Percentiles rank a stretch among this genome's conserved stretches.
phyloP scores from a whole-genome alignment of 1,140 invertebrate species.

The Heliconius congener region DNA sequence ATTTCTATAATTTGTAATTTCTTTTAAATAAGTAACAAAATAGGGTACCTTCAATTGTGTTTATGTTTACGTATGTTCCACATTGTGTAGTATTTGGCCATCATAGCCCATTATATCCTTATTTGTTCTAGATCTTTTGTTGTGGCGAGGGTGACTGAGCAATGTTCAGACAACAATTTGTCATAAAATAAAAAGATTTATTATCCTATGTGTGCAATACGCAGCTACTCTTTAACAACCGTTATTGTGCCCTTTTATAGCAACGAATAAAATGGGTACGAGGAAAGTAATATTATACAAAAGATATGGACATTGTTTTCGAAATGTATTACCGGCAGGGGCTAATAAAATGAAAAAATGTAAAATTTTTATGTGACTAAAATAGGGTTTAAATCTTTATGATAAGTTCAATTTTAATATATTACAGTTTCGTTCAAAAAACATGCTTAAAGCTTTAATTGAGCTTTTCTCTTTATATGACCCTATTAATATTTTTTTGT shows the following conservation, averaged over 20 bases:
- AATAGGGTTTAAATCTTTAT: slow-evolving; percentile 36
- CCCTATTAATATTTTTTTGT: too few species aligned
- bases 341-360: slow-evolving; percentile 35
- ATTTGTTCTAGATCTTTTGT: slow-evolving; percentile 77
- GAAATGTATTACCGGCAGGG: slow-evolving; percentile 39
- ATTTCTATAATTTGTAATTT: slow-evolving; percentile 61
- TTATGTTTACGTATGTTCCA: slow-evolving; percentile 70
- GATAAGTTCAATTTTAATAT: not conserved
- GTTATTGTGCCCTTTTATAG: slow-evolving; percentile 76
- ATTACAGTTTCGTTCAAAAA: too few species aligned
- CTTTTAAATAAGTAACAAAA: slow-evolving; percentile 51
- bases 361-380: slow-evolving; percentile 33
- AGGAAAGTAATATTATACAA: slow-evolving; percentile 67
- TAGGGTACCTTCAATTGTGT: slow-evolving; percentile 62
- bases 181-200: slow-evolving; percentile 81
- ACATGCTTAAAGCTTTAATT: too few species aligned
- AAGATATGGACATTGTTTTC: slow-evolving; percentile 55
- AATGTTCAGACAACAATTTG: slow-evolving; percentile 73
- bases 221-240: slow-evolving; percentile 69
- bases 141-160: slow-evolving; percentile 60
- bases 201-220: slow-evolving; percentile 61
- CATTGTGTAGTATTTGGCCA: slow-evolving; percentile 65
- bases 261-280: slow-evolving; percentile 72
- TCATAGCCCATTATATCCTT: slow-evolving; percentile 67
- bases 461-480: too few species aligned